These are phyloP conservation scores for Bruchidius siliquastri DNA, from an alignment of 2,888 invertebrate species.

Conservation along the genomic window DNA sequence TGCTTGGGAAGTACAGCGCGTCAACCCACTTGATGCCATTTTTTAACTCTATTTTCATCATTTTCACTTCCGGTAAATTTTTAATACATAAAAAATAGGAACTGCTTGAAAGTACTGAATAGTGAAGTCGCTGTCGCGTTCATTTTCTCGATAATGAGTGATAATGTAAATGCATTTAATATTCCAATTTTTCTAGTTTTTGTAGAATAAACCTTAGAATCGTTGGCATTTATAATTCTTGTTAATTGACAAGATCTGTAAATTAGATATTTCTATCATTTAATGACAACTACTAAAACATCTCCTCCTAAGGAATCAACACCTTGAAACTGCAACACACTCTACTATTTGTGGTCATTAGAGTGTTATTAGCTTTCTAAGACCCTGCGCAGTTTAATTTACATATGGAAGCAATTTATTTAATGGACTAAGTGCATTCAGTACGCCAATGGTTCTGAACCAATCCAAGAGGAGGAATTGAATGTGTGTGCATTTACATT, in stretches of 20 bases:
- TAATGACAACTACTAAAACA: background rate
- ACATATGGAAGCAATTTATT: background rate
- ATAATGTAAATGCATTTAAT: no score
- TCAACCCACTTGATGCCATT: no score
- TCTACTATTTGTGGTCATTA: background rate
- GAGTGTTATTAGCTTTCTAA: background rate
- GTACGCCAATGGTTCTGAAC: background rate
- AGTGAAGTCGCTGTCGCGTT: no score
- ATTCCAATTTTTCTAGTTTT: no score
- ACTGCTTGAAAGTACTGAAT: no score
- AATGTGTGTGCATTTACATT: background rate
- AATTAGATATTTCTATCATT: background rate
- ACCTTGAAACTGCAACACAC: background rate
- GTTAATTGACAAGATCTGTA: background rate
- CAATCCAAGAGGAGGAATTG: background rate
- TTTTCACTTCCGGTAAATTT: no score
- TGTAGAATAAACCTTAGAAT: no score
- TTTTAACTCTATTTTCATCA: no score
- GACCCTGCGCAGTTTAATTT: background rate
- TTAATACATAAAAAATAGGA: no score
- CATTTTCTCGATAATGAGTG: no score
- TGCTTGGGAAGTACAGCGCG: no score
- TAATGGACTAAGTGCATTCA: background rate
- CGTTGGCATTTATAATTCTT: no score
- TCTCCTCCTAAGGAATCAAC: background rate